Evolutionary conservation across 2,797 vertebrate genomes (phyloP).

Genomic region (Coregonus sp.): DNA sequence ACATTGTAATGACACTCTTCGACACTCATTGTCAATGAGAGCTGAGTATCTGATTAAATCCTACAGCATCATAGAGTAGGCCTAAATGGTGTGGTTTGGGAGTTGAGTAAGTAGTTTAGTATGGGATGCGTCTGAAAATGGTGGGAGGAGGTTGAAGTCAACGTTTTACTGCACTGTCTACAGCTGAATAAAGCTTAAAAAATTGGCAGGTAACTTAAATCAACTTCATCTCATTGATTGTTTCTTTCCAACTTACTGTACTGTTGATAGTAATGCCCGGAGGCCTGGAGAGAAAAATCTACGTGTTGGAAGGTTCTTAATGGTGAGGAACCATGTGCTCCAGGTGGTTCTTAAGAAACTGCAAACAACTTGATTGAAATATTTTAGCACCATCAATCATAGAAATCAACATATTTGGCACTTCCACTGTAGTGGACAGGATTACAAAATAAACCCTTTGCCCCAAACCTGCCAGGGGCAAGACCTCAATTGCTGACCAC

Average conservation of each 20-base stretch:
- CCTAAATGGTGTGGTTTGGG: no score
- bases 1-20: slow-evolving; percentile 28
- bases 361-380: slow-evolving; percentile 49
- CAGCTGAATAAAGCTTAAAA: not conserved
- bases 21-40: slow-evolving; percentile 27
- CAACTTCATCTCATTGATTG: not conserved
- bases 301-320: slow-evolving; percentile 43
- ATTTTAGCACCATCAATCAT: slow-evolving; percentile 56
- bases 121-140: slow-evolving; percentile 20
- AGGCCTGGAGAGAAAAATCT: not conserved
- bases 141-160: slow-evolving; percentile 17
- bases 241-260: not conserved
- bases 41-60: slow-evolving; percentile 42
- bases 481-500: slow-evolving; percentile 28
- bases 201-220: not conserved
- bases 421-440: slow-evolving; percentile 25
- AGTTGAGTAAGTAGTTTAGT: no score
- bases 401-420: slow-evolving; percentile 28
- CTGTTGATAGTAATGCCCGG: no score
- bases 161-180: not conserved
- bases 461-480: slow-evolving; percentile 13
- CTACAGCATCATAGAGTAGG: not conserved
- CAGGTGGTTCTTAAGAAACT: slow-evolving; percentile 47
- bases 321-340: slow-evolving; percentile 47
- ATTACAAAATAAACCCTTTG: slow-evolving; percentile 43